phyloP scores from a whole-genome alignment of 2,113 vertebrate species.

The Melospiza melodia region DNA sequence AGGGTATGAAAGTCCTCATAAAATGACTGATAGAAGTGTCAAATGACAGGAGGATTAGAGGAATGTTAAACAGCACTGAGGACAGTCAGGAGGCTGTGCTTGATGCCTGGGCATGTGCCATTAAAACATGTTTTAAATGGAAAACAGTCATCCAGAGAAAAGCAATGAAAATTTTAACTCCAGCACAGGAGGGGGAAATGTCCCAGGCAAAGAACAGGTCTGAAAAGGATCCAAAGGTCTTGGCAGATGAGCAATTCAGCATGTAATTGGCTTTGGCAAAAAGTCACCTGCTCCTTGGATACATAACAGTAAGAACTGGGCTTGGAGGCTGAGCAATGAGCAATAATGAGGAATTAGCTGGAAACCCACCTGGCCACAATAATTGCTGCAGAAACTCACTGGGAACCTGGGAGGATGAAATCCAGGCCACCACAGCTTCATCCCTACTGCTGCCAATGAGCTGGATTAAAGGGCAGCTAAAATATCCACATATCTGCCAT shows the following conservation, averaged over 20 bases:
- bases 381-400: background rate
- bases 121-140: background rate
- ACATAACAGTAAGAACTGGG: background rate
- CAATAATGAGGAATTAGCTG: background rate
- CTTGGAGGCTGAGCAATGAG: background rate
- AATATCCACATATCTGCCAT: background rate
- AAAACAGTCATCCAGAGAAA: background rate
- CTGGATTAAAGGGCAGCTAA: background rate
- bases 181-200: accelerated
- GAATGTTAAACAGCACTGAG: background rate
- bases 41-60: background rate
- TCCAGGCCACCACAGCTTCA: background rate
- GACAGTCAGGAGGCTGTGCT: background rate
- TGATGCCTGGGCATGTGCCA: background rate
- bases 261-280: background rate
- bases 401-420: background rate
- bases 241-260: background rate
- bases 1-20: background rate
- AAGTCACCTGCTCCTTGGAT: background rate
- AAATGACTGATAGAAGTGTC: background rate
- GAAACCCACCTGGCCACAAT: background rate
- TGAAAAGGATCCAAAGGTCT: background rate
- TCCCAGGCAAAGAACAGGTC: background rate
- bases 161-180: background rate
- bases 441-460: background rate